Percentiles rank a stretch among this genome's conserved stretches.
phyloP scores from a whole-genome alignment of 2,888 invertebrate genomes.

The Lampropteryx suffumata region DNA sequence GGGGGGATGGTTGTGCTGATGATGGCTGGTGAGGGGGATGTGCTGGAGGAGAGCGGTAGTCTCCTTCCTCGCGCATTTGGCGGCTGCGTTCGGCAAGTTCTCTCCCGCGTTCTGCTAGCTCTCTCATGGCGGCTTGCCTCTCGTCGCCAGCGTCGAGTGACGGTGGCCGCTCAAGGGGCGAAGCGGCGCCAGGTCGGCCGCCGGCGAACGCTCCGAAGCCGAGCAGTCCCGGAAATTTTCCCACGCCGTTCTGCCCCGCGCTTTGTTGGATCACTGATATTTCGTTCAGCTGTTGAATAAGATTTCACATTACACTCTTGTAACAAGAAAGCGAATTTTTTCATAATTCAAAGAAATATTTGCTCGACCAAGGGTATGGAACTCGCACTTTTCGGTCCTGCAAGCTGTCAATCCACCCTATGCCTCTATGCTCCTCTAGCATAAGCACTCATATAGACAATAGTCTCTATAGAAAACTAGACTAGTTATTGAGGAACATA shows the following conservation, averaged over 20 bases:
- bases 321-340: no score
- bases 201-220: constrained; percentile 89
- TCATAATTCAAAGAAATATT: no score
- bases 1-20: constrained; percentile 81
- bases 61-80: constrained; percentile 75
- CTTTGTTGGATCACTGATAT: constrained; percentile 90
- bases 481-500: no score
- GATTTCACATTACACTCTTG: constrained; percentile 6
- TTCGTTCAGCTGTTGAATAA: constrained; percentile 86
- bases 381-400: no score
- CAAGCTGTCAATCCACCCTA: no score
- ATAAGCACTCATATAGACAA: no score
- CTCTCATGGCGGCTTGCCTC: constrained; percentile 75
- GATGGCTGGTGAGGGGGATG: constrained; percentile 61
- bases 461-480: no score
- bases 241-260: constrained; percentile 87
- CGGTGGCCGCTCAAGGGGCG: constrained; percentile 75
- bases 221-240: constrained; percentile 89
- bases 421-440: no score
- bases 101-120: constrained; percentile 80
- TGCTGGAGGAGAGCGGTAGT: constrained; percentile 75
- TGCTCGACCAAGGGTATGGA: no score
- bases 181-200: constrained; percentile 79
- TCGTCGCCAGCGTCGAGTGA: constrained; percentile 73
- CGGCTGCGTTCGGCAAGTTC: constrained; percentile 78